Evolutionary conservation across 2,888 invertebrate genomes (phyloP).

Genomic region (Parelbella ahira): DNA sequence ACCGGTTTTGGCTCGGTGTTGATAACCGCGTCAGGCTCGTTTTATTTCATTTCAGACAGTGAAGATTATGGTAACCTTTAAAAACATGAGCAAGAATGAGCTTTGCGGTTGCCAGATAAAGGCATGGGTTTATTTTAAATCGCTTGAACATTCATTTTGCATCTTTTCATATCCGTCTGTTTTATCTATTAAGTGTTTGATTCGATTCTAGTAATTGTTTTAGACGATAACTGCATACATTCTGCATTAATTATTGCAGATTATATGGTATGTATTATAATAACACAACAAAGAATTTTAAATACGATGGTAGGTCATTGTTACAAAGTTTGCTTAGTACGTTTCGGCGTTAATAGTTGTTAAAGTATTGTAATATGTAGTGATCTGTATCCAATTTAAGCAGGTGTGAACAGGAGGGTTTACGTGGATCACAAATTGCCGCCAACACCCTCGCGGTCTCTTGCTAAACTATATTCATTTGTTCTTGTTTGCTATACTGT

Average conservation of each 20-base stretch:
- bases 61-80: constrained; percentile 14
- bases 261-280: too few species aligned
- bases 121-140: constrained; percentile 12
- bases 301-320: too few species aligned
- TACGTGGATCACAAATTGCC: constrained; percentile 53
- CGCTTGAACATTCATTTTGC: too few species aligned
- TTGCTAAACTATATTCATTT: constrained; percentile 58
- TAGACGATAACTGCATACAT: too few species aligned
- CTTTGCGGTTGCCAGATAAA: constrained; percentile 17
- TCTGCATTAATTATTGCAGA: too few species aligned
- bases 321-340: too few species aligned
- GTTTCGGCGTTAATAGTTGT: too few species aligned
- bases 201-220: too few species aligned
- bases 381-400: constrained; percentile 37
- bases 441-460: constrained; percentile 51
- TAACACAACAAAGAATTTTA: too few species aligned
- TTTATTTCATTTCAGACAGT: constrained; percentile 24
- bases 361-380: constrained; percentile 2
- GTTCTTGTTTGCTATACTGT: constrained; percentile 51
- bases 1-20: constrained; percentile 4
- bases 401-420: constrained; percentile 41
- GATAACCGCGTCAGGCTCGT: constrained; percentile 10
- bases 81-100: constrained; percentile 11
- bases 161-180: too few species aligned
- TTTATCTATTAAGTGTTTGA: too few species aligned